Base-by-base conservation (phyloP, 2,113 vertebrate genomes). In the Scomber japonicus region DNA sequence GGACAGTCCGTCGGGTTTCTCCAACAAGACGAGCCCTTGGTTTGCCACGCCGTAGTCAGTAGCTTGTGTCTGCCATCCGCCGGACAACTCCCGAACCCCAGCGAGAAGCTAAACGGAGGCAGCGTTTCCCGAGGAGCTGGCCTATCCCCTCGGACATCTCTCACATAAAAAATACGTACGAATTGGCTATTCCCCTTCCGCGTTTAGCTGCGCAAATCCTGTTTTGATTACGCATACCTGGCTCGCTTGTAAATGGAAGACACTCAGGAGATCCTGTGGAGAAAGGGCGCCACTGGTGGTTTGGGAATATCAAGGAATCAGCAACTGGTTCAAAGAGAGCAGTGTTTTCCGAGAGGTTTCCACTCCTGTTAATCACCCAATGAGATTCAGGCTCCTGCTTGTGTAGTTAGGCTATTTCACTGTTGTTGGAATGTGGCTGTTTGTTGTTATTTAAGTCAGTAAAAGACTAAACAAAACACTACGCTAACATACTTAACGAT, bases 281-380 rank as follows among this genome's bases (percentile, higher is more conserved):
- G 79, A 62, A 87, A 91, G 74, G 53, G 92, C 90, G 92, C 90
- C 86, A 84, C 89, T 16, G 80, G 82, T 86, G 92, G 90, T 81
- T 89, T 51, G 85, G 78, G 88, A 86, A 89, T 65, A 79, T 55
- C 78, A 74, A 71, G 69, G 77, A 89, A 75, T 75, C 62, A 0
- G 65, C 13, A 48, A n/a, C 56, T 50, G 50, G 66, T n/a, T 63
- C 89, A 84, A 78, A 88, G 87, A 89, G 70, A 51, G 55, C 7
- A 11, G 31, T 45, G 82, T 67, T 7, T 15, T 10, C 11, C 27
- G 7, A 81, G 80, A 83, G 57, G 24, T 0, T 62, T 44, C 79
- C 71, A 2, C 68, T 70, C 77, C 21, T 61, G n/a, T 49, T 48
- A 35, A 51, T 56, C 75, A 65, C 24, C 45, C 44, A 59, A 40